Base-by-base conservation (phyloP, 1,140 invertebrate genomes). In the Drosophila cardini region DNA sequence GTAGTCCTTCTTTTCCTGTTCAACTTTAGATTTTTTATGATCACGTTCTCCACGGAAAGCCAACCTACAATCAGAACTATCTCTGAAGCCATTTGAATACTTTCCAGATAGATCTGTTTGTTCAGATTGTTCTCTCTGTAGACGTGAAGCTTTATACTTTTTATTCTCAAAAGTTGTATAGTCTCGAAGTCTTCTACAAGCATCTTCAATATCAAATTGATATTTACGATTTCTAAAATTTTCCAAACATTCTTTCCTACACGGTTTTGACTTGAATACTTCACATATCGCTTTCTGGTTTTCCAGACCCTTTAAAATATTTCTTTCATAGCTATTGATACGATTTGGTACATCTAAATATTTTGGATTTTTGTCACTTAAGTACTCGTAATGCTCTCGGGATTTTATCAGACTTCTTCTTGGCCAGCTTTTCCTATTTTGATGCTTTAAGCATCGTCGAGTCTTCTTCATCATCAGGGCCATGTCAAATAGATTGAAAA, bases 271-370 rank as follows among this genome's bases (percentile, higher is more conserved):
- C 4, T 16, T 13, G 4, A 10, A n/a, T 26, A 2, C 21, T 13
- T 4, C n/a, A 26, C 15, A 45, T 30, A 38, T 50, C 0, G 4
- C 26, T 13, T 48, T 76, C 10, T 42, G 11, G 16, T 36, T 45
- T 9, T 53, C 26, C 9, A 53, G 52, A 18, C 42, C 50, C 4
- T 42, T 2, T 18, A 77, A 57, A 7, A 76, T 53, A 53, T 71
- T 10, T 5, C 16, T 70, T 0, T 77, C 75, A 16, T 76, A 70
- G 57, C 74, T 70, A n/a, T 45, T 76, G 4, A n/a, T 4, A 2
- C 56, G 4, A 38, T 8, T 21, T 21, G 26, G 2, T 32, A 53
- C 9, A n/a, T 61, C 30, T 3, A 46, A 46, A 61, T 32, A n/a
- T 34, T 61, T 61, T 21, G 15, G 15, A 18, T 16, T 61, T 46